These are phyloP conservation scores for Eretmocerus hayati DNA, from an alignment of 2,888 invertebrate genomes.

Conservation along the genomic window DNA sequence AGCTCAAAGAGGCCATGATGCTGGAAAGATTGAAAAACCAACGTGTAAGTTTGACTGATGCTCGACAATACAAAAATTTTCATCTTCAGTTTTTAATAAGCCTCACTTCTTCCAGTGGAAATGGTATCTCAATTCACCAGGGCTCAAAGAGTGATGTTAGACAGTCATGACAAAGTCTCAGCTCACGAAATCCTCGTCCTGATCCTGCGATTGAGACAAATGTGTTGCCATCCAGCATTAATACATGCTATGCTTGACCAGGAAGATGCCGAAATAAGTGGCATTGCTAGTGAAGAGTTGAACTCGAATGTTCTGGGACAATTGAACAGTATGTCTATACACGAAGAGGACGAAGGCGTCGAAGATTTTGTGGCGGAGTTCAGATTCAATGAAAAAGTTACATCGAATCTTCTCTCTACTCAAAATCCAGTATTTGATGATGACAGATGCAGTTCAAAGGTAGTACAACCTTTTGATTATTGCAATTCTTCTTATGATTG, in stretches of 20 bases:
- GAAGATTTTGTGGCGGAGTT: conserved; percentile 12
- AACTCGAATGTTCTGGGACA: conserved; percentile 24
- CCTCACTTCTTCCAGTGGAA: no score
- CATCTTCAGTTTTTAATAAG: no score
- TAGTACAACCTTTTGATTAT: conserved; percentile 10
- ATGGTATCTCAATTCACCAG: conserved; percentile 40
- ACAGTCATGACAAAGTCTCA: conserved; percentile 45
- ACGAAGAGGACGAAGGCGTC: conserved; percentile 22
- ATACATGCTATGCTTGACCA: conserved; percentile 58
- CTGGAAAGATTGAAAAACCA: no score
- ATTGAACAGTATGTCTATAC: conserved; percentile 27
- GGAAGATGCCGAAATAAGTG: conserved; percentile 42
- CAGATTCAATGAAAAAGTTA: conserved; percentile 25
- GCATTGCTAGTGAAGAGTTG: conserved; percentile 36
- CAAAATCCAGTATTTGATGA: conserved; percentile 66
- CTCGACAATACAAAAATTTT: background rate
- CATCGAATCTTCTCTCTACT: conserved; percentile 57
- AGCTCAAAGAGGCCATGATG: conserved; percentile 55
- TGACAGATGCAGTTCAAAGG: conserved; percentile 58
- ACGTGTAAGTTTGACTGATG: no score
- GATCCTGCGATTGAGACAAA: conserved; percentile 76
- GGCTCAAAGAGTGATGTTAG: conserved; percentile 35
- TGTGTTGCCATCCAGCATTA: conserved; percentile 82
- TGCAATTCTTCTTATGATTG: background rate
- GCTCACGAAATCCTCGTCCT: conserved; percentile 68